These are phyloP conservation scores for Thryonomys swinderianus DNA, from an alignment of 2,113 vertebrate genomes.

Conservation along the genomic window DNA sequence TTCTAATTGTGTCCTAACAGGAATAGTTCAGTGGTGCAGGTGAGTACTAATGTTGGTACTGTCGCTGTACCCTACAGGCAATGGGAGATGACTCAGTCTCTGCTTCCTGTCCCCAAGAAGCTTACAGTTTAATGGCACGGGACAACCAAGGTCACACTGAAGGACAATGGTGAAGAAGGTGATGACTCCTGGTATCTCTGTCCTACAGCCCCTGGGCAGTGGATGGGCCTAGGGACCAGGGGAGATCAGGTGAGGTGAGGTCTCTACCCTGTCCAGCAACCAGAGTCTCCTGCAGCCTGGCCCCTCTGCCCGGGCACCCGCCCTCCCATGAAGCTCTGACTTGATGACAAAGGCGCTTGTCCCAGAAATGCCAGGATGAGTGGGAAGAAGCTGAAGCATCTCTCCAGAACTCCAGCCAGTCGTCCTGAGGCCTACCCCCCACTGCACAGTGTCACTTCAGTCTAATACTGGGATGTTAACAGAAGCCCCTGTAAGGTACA, in stretches of 20 bases:
- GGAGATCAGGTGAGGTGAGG: neutral
- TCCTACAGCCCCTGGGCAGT: neutral
- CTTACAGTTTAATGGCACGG: neutral
- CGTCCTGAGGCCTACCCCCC: neutral
- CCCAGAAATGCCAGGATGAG: neutral
- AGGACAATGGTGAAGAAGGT: neutral
- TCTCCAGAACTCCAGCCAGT: neutral
- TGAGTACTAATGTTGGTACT: neutral
- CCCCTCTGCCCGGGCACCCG: neutral
- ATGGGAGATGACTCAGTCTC: neutral
- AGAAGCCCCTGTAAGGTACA: neutral
- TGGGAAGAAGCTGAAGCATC: neutral
- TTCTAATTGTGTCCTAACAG: neutral
- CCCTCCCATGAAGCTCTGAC: neutral
- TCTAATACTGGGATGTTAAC: neutral
- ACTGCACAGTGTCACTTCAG: neutral
- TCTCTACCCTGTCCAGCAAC: neutral
- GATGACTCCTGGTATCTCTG: neutral
- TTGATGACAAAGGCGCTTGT: neutral
- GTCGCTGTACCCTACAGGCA: neutral
- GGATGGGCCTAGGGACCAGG: neutral
- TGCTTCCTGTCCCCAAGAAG: neutral
- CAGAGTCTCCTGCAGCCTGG: neutral
- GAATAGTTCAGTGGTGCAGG: neutral
- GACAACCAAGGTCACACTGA: neutral